Evolutionary conservation across 2,113 vertebrate genomes (phyloP), one percentile per base, ranked within the genome.

Genomic region (Myodes glareolus): DNA sequence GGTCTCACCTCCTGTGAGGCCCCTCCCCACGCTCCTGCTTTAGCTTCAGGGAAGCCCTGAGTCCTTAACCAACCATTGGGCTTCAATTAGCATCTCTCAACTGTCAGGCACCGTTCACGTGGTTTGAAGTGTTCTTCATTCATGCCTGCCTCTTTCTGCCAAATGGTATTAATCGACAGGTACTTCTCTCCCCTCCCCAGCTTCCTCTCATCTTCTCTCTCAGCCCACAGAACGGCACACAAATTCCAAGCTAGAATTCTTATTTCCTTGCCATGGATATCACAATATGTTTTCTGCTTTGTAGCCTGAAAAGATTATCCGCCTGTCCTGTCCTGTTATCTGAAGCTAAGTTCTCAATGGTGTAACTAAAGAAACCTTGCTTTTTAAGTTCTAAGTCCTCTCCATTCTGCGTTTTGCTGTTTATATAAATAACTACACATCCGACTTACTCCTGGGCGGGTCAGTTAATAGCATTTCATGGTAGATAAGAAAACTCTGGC

Each of bases 241-340:
- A 94, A 9, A 70, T 65, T 84, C 65, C 17, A 90, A 92, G 68
- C 13, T 61, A 55, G 61, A 94, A 88, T 92, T 80, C 17, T 17
- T 63, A 88, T 94, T 78, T 87, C 76, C 10, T 27, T 90, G 61
- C 45, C 12, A 2, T n/a, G 17, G 87, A 73, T n/a, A 82, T 63
- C 63, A 39, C 16, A 70, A 78, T 55, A 88, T 3, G 65, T 88
- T 95, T 84, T 94, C 63, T 76, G 23, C 63, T 90, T 96, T 94
- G 16, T 92, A 85, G 52, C 31, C 80, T 95, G 45, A 65, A 78
- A 92, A 85, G n/a, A 80, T 78, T 80, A 92, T 84, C 63, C 9
- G 1, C 16, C 10, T 76, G 36, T 65, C 10, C 94, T 89, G 75
- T 94, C 7, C 33, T 85, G 29, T 77, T 72, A 72, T 75, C 17